Conservation (phyloP, 2,113 vertebrate species). For the Scomber colias region DNA sequence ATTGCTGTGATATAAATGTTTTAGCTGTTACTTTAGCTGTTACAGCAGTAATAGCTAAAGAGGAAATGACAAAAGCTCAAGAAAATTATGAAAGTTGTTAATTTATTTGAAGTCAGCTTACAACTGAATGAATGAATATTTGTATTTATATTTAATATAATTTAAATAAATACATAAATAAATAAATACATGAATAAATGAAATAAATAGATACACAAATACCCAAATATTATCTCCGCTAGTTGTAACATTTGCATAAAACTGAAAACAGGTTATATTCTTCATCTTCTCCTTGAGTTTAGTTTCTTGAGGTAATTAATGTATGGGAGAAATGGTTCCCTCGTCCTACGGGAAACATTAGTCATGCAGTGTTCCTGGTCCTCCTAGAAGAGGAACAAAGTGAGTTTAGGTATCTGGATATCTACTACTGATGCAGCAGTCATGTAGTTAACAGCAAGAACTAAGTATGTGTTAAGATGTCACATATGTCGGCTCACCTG, state of each 20-base stretch:
- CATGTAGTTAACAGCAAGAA: background rate
- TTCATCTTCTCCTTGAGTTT: background rate
- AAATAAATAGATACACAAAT: too few relatives aligned
- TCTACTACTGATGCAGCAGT: background rate
- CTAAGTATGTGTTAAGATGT: background rate
- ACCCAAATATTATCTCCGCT: too few relatives aligned
- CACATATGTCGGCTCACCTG: background rate
- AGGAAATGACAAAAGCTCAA: slow-evolving; percentile 7
- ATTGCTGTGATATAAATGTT: background rate
- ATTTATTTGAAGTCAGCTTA: slow-evolving; percentile 57
- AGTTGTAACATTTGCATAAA: background rate
- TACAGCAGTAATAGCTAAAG: background rate
- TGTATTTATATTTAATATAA: too few relatives aligned
- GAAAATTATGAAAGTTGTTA: background rate
- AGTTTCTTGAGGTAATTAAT: accelerated
- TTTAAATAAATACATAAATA: too few relatives aligned
- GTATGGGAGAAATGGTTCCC: accelerated
- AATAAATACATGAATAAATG: too few relatives aligned
- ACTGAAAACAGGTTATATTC: background rate
- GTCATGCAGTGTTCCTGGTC: accelerated
- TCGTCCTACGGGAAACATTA: too few relatives aligned
- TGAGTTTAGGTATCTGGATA: background rate
- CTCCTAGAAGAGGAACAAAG: slow-evolving; percentile 1
- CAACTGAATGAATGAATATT: too few relatives aligned
- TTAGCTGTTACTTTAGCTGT: background rate